These are phyloP conservation scores for Pseudomyrmex cubaensis DNA, from an alignment of 1,140 invertebrate genomes.

Conservation along the genomic window DNA sequence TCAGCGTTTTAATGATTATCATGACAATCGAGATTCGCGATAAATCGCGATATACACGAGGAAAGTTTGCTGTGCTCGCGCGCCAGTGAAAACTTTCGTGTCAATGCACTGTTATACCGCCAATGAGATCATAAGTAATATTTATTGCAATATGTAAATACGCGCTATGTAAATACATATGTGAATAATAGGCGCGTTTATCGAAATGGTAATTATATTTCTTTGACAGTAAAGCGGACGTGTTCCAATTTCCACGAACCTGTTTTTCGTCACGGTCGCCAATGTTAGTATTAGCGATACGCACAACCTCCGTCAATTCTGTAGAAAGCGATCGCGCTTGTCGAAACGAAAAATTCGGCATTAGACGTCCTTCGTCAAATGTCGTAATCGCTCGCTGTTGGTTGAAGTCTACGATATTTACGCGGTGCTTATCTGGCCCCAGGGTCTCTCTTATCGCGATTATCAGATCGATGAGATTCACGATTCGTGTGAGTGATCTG, in stretches of 20 bases:
- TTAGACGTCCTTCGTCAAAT: neutral
- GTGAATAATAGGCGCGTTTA: slow-evolving; percentile 20
- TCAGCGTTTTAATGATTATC: neutral
- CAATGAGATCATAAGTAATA: slow-evolving; percentile 37
- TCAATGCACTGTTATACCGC: slow-evolving; percentile 2
- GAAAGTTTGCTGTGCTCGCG: neutral
- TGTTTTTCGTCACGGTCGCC: slow-evolving; percentile 39
- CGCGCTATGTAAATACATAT: neutral
- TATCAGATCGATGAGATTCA: slow-evolving; percentile 12
- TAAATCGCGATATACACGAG: slow-evolving; percentile 11
- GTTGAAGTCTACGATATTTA: slow-evolving; percentile 48
- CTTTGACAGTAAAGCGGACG: slow-evolving; percentile 31
- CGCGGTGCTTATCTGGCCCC: slow-evolving; percentile 36
- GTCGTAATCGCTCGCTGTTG: slow-evolving; percentile 30
- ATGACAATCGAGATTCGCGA: slow-evolving; percentile 13
- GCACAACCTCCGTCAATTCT: neutral
- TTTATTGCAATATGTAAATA: slow-evolving; percentile 13
- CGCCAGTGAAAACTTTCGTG: slow-evolving; percentile 31
- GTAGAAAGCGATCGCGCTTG: neutral
- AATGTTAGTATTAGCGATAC: slow-evolving; percentile 13
- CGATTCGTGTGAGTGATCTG: slow-evolving; percentile 16
- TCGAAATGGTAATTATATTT: slow-evolving; percentile 40
- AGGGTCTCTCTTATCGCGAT: slow-evolving; percentile 26
- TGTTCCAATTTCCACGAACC: slow-evolving; percentile 51
- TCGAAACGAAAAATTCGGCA: neutral